These are phyloP conservation scores for Bovichtus variegatus DNA, from an alignment of 2,797 vertebrate genomes.

Conservation along the genomic window DNA sequence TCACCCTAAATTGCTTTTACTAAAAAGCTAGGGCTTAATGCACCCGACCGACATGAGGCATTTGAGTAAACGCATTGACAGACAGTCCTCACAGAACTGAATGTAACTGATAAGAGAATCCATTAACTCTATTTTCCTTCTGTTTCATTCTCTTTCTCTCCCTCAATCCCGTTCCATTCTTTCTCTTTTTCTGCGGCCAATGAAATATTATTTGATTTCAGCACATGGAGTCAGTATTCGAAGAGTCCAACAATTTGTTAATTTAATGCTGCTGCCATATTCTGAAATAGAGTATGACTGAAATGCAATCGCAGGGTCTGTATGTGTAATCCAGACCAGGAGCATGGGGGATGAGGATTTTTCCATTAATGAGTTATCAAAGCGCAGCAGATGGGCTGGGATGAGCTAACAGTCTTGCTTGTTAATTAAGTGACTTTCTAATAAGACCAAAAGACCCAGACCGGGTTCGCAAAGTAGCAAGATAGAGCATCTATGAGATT, in stretches of 20 bases:
- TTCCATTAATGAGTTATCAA: conserved; percentile 87
- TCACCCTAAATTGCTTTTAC: conserved; percentile 80
- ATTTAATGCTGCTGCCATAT: conserved; percentile 76
- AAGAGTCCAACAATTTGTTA: conserved; percentile 72
- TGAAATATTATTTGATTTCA: conserved; percentile 78
- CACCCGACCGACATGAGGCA: conserved; percentile 71
- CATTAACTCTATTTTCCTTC: conserved; percentile 78
- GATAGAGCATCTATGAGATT: conserved; percentile 71
- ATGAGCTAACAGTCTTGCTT: conserved; percentile 80
- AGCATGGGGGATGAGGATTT: conserved; percentile 78
- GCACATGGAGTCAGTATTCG: conserved; percentile 66
- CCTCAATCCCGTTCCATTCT: conserved; percentile 39
- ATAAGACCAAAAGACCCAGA: conserved; percentile 76
- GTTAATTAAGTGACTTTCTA: conserved; percentile 84
- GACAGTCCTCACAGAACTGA: conserved; percentile 78
- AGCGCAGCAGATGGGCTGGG: conserved; percentile 82
- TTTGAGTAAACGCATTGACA: conserved; percentile 79
- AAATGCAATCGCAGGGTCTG: conserved; percentile 75
- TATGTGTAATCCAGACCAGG: conserved; percentile 83
- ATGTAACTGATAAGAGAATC: conserved; percentile 83
- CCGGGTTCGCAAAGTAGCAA: conserved; percentile 62
- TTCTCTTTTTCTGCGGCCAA: conserved; percentile 52
- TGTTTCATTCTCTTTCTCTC: conserved; percentile 68
- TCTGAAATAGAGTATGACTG: conserved; percentile 74
- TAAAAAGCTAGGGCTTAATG: conserved; percentile 79